These are phyloP conservation scores for Schizothorax lantsangensis DNA, from an alignment of 2,797 vertebrate species.

Conservation along the genomic window DNA sequence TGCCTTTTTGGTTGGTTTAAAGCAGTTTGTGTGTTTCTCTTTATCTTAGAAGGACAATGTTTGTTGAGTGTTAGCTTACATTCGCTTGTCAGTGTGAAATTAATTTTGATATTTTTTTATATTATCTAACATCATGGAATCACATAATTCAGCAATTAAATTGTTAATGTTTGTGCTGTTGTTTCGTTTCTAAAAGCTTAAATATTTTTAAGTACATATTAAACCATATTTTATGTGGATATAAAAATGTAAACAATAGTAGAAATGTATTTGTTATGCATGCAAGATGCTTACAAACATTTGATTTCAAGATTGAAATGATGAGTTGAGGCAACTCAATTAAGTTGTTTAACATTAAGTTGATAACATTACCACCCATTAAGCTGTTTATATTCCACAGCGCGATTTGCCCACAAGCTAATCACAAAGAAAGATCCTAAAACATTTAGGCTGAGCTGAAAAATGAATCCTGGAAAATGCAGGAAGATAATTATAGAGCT, in stretches of 20 bases:
- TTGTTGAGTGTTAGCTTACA: not conserved
- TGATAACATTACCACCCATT: conserved; percentile 3
- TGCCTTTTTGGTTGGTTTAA: conserved; percentile 5
- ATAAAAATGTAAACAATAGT: not conserved
- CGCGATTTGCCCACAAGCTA: not conserved
- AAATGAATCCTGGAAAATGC: conserved; percentile 2
- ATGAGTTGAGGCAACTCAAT: not conserved
- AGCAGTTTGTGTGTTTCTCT: not conserved
- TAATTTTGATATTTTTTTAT: not conserved
- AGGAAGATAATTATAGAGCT: conserved; percentile 5
- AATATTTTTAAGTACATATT: not conserved
- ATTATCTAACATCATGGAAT: not conserved
- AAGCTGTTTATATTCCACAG: conserved; percentile 18
- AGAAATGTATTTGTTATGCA: not conserved
- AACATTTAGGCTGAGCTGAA: conserved; percentile 4
- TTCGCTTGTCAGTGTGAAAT: not conserved
- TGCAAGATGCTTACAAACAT: not conserved
- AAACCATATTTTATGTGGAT: not conserved
- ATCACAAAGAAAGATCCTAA: conserved; percentile 12
- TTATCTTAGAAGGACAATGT: not conserved
- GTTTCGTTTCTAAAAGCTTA: not conserved
- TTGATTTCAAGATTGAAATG: not conserved
- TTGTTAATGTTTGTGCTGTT: not conserved
- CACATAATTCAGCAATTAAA: not conserved
- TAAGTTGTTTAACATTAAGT: conserved; percentile 4